Evolutionary conservation across 2,797 vertebrate genomes (phyloP), one percentile per base, ranked within the genome.

Genomic region (Leptodactylus fallax): DNA sequence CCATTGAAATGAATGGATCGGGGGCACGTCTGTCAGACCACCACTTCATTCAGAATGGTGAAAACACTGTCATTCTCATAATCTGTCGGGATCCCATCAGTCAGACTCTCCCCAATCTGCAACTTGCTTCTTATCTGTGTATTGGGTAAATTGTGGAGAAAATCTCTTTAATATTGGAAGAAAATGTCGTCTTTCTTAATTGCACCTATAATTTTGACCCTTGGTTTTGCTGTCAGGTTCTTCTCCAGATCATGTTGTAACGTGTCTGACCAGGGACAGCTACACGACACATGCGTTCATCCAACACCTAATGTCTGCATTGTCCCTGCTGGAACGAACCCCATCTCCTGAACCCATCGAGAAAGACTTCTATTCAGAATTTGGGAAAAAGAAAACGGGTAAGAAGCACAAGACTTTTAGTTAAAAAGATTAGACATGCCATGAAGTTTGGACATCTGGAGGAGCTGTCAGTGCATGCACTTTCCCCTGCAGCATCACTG

Each of bases 301-400:
- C 7, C 98, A 99, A 94, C 96, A 98, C 91, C 95, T 99, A 27
- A 99, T 99, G 98, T 95, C 95, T 0, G 97, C 95, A 76, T 94
- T 99, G 16, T 97, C 98, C 49, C 91, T 97, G 21, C 95, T 97
- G 91, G 97, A 96, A 87, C 96, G 97, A 69, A 95, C 96, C 0
- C 97, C 98, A 47, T 96, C 97, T 0, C 98, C 98, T 36, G 98
- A 99, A 85, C 97, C 97, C 9, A 94, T 95, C 0, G 98, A 99
- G 72, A 97, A 96, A 89, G 98, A 99, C 91, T 99, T 99, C 93
- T 99, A 99, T 93, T 97, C 98, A 0, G 97, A 99, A 93, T 99
- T 99, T 91, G 96, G 97, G 83, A 96, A 94, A 92, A 98, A 97
- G 91, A 95, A 84, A 91, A 96, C 96, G 91, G 97, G 98, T 98